Evolutionary conservation across 2,888 invertebrate species (phyloP), one percentile per base, ranked within the genome.

Genomic region (Drosophila colorata): DNA sequence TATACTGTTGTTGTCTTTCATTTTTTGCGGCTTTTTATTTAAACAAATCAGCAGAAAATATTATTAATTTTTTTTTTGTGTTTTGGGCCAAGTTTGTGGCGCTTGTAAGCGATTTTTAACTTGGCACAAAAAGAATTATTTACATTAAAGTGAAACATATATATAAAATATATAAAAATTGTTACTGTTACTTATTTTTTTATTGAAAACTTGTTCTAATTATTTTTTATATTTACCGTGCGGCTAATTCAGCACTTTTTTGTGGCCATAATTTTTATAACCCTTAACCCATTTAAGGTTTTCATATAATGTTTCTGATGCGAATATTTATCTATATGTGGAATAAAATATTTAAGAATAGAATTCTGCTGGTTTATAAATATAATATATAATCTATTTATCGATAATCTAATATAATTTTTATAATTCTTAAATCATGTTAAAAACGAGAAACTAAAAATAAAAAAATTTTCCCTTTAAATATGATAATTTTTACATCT

Each of bases 91-190:
- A 81, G 73, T 84, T 71, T 76, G 79, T 66, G 82, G 86, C 87
- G 74, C 83, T 87, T 83, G 83, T 83, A 85, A 87, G 74, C 83
- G 83, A 52, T 68, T 81, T 85, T 85, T 61, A 44, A 52, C 28
- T 41, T 77, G 69, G 53, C 74, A 69, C 56, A 53, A 59, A 66
- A 49, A 63, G 41, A 58, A 69, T 59, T 78, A 74, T 72, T 78
- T 59, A 68, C 81, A 66, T 59, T 63, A 16, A 25, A 40, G 14
- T 47, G 23, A 23, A 33, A 23, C 31, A 20, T 20, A 4, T 20
- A 38, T 9, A 31, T 25, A 33, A 31, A 56, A 64, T 43, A 51
- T 28, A 6, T 35, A 49, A 40, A 35, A 55, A 46, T 28, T 35
- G 8, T 55, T 51, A 16, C 41, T 52, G n/a, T 43, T 43, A 9